Conservation (phyloP, 2,888 invertebrate genomes). For the Aphidius colemani region DNA sequence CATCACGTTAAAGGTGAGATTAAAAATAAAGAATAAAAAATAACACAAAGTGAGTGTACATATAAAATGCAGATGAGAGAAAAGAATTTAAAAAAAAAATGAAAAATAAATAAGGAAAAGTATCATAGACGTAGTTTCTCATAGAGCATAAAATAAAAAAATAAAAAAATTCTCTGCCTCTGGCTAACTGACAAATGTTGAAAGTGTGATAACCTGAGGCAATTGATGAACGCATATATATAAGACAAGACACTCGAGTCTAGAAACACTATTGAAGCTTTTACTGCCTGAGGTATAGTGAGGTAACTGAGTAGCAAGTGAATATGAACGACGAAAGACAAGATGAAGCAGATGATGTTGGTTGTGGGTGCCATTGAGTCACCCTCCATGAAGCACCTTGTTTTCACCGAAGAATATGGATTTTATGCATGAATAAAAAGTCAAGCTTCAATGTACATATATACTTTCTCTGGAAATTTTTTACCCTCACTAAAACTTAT, state of each 20-base stretch:
- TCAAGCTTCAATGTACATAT: constrained; percentile 26
- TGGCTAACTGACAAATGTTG: constrained; percentile 32
- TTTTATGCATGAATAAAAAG: constrained; percentile 49
- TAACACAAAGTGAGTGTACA: background rate
- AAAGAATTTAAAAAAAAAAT: constrained; percentile 3
- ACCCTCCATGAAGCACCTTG: constrained; percentile 48
- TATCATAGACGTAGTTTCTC: background rate
- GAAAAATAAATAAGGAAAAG: background rate
- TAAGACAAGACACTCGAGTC: constrained; percentile 18
- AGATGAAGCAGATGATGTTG: background rate
- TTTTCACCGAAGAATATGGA: constrained; percentile 52
- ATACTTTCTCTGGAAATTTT: constrained; percentile 22
- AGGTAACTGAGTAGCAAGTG: constrained; percentile 10
- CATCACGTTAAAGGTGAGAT: background rate
- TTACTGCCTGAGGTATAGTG: constrained; percentile 25
- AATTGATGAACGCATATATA: constrained; percentile 18
- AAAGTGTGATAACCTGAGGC: constrained; percentile 25
- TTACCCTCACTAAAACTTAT: constrained; percentile 12
- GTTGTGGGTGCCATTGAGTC: constrained; percentile 26
- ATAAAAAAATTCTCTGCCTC: constrained; percentile 32
- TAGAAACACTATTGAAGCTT: constrained; percentile 22
- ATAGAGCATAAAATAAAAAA: background rate
- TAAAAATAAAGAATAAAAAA: background rate
- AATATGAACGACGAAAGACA: constrained; percentile 10
- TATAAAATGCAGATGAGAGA: too few relatives aligned